phyloP scores from a whole-genome alignment of 2,113 vertebrate species.

The Blennius ocellaris region DNA sequence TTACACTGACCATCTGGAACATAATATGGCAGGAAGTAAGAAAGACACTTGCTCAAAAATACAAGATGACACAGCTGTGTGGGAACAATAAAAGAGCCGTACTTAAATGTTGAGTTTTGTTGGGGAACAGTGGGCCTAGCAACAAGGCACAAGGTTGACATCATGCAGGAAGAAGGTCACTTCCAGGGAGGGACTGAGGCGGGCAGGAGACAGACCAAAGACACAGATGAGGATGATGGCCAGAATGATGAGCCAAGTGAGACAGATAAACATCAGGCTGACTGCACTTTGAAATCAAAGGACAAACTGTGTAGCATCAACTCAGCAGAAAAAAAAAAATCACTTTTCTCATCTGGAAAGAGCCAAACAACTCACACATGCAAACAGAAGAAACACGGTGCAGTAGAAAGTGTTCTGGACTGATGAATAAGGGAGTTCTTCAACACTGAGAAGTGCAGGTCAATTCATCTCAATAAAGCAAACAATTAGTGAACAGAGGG shows the following conservation, averaged over 20 bases:
- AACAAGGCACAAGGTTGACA: background rate
- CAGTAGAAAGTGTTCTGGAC: background rate
- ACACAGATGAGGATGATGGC: background rate
- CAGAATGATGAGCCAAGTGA: background rate
- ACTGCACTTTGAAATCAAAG: background rate
- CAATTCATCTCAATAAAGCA: background rate
- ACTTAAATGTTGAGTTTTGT: background rate
- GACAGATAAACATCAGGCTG: background rate
- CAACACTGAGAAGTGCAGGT: background rate
- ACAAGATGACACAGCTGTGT: background rate
- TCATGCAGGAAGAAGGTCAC: background rate
- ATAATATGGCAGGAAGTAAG: background rate
- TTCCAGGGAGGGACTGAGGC: background rate
- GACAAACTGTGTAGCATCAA: background rate
- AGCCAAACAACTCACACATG: background rate
- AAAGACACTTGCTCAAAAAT: background rate
- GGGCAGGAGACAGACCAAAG: background rate
- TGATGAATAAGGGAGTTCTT: background rate
- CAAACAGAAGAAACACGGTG: background rate
- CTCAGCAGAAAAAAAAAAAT: background rate
- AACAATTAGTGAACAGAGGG: background rate
- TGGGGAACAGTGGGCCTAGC: background rate
- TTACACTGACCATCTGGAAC: background rate
- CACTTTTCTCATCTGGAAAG: background rate
- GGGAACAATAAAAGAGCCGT: background rate